Base-by-base conservation (phyloP, 1,140 invertebrate genomes). In the Patella vulgata region DNA sequence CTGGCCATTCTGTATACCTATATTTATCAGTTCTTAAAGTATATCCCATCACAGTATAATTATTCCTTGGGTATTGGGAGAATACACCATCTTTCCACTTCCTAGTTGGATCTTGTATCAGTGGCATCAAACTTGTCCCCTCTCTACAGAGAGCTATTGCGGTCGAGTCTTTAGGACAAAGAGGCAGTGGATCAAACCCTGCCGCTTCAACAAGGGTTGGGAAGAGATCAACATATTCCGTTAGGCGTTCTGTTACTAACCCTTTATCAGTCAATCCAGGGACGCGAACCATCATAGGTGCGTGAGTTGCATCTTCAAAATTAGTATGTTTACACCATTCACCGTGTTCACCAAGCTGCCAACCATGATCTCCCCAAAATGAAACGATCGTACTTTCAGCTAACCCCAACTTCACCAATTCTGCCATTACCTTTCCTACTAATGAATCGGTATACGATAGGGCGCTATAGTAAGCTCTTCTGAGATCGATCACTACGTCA, bases 21-120 rank as follows among this genome's bases (percentile, higher is more conserved):
- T 88, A 91, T 44, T 84, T 68, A 39, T 83, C 76, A n/a, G 90
- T 92, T 73, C 89, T 87, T 40, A n/a, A n/a, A n/a, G n/a, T n/a
- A n/a, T n/a, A n/a, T n/a, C n/a, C n/a, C n/a, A n/a, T n/a, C n/a
- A n/a, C 84, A 23, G 90, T 89, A 59, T 86, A 86, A 6, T 93
- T 93, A 93, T 95, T 96, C 59, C 93, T 87, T 12, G 94, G 94
- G 86, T 92, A 95, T 79, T 95, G 93, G 75, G 91, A 92, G 46
- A 93, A 88, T 6, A 89, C 89, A 17, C 76, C 82, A 17, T 44
- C 64, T 63, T 83, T 84, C 70, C 76, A 75, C 21, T 48, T 51
- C 6, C n/a, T n/a, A n/a, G n/a, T n/a, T n/a, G n/a, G n/a, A 25
- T 77, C 69, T 33, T 62, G 60, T n/a, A 83, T 73, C 1, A 82